Evolutionary conservation across 2,113 vertebrate genomes (phyloP).

Genomic region (Nothobranchius furzeri): DNA sequence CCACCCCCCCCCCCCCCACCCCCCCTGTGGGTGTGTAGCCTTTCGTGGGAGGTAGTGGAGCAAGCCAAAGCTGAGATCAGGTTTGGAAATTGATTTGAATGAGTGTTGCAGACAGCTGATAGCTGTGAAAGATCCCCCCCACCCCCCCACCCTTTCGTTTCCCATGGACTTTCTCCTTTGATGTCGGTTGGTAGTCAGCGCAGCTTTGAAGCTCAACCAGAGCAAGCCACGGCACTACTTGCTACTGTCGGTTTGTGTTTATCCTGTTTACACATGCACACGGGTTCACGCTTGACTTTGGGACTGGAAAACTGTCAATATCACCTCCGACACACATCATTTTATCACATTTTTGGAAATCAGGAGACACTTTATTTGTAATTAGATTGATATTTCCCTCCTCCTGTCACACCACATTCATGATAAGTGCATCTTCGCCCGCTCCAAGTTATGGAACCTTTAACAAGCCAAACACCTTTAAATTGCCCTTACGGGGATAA

Average conservation of each 20-base stretch:
- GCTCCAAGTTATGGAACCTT: constrained; percentile 42
- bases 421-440: constrained; percentile 36
- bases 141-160: constrained; percentile 61
- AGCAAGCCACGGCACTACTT: constrained; percentile 25
- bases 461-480: constrained; percentile 66
- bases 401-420: constrained; percentile 15
- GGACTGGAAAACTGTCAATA: background rate
- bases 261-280: constrained; percentile 38
- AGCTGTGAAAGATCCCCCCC: constrained; percentile 69
- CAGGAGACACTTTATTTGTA: constrained; percentile 32
- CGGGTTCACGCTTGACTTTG: constrained; percentile 49
- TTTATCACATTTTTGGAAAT: constrained; percentile 19
- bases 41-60: constrained; percentile 44
- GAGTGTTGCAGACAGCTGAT: constrained; percentile 80
- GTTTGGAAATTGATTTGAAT: constrained; percentile 81
- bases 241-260: constrained; percentile 49
- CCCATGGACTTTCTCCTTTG: constrained; percentile 74
- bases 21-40: constrained; percentile 22
- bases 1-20: constrained; percentile 10
- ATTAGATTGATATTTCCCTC: constrained; percentile 27
- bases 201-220: constrained; percentile 62
- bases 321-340: constrained; percentile 4
- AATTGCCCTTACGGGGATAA: constrained; percentile 71
- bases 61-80: constrained; percentile 73
- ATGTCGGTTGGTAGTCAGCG: constrained; percentile 64